Conservation (phyloP, 2,888 invertebrate species). For the Melanostoma mellinum region DNA sequence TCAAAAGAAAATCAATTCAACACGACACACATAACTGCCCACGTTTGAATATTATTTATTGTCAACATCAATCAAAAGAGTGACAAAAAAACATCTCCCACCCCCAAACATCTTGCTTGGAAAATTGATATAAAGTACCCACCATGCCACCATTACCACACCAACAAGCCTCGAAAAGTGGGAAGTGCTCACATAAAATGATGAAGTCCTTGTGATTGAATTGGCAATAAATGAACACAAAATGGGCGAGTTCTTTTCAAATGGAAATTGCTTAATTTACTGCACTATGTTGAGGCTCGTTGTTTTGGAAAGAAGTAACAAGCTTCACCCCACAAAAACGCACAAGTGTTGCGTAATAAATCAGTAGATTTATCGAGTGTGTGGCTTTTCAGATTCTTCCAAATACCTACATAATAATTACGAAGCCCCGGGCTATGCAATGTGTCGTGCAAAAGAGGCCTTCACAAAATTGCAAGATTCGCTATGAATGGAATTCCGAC, state of each 20-base stretch:
- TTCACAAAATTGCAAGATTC: too few species aligned
- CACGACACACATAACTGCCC: constrained; percentile 37
- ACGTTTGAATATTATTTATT: constrained; percentile 35
- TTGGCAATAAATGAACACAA: not conserved
- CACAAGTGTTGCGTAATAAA: too few species aligned
- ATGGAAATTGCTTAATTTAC: constrained; percentile 22
- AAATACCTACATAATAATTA: too few species aligned
- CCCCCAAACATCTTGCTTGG: constrained; percentile 3
- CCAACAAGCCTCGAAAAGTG: not conserved
- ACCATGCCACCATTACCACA: not conserved
- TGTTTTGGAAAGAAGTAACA: too few species aligned
- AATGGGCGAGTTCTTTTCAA: constrained; percentile 3
- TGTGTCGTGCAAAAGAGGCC: too few species aligned
- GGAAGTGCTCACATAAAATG: constrained; percentile 4
- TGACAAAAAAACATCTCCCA: constrained; percentile 17
- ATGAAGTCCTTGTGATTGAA: constrained; percentile 20
- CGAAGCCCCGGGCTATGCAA: too few species aligned
- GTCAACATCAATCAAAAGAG: constrained; percentile 40
- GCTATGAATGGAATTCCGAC: too few species aligned
- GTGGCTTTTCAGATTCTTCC: too few species aligned
- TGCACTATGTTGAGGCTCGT: constrained; percentile 1
- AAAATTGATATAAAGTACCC: not conserved
- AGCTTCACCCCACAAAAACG: too few species aligned
- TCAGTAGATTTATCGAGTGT: too few species aligned
- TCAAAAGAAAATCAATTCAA: constrained; percentile 37